These are phyloP conservation scores for Nipponacmea schrenckii DNA, from an alignment of 2,888 invertebrate species.

Conservation along the genomic window DNA sequence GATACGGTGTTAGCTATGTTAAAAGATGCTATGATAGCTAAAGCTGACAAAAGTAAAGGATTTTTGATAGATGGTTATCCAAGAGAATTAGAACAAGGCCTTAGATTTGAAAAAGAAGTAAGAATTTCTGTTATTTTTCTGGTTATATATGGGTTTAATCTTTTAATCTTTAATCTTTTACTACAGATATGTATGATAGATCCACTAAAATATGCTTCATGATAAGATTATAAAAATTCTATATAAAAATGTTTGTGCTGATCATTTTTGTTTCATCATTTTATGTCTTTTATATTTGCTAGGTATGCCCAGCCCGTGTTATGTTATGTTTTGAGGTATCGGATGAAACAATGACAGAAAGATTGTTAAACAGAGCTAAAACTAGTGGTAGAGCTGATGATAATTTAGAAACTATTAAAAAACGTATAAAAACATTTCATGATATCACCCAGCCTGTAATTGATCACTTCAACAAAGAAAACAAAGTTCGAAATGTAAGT, in stretches of 20 bases:
- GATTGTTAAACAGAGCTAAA: conserved; percentile 81
- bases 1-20: conserved; percentile 83
- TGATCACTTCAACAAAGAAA: conserved; percentile 81
- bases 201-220: too few species aligned
- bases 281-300: not conserved
- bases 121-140: not conserved
- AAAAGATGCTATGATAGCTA: conserved; percentile 77
- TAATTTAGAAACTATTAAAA: conserved; percentile 91
- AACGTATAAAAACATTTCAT: conserved; percentile 89
- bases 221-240: too few species aligned
- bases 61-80: conserved; percentile 95
- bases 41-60: conserved; percentile 78
- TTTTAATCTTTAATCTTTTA: too few species aligned
- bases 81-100: conserved; percentile 86
- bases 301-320: conserved; percentile 67
- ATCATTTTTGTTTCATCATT: too few species aligned
- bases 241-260: too few species aligned
- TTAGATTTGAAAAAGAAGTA: conserved; percentile 89
- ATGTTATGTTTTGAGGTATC: conserved; percentile 87
- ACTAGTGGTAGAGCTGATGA: conserved; percentile 90
- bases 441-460: conserved; percentile 87
- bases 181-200: too few species aligned
- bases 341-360: conserved; percentile 80
- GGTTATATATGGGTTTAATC: too few species aligned
- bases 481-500: conserved; percentile 74